These are phyloP conservation scores for Mycteria americana DNA, from an alignment of 2,797 vertebrate species.

Conservation along the genomic window DNA sequence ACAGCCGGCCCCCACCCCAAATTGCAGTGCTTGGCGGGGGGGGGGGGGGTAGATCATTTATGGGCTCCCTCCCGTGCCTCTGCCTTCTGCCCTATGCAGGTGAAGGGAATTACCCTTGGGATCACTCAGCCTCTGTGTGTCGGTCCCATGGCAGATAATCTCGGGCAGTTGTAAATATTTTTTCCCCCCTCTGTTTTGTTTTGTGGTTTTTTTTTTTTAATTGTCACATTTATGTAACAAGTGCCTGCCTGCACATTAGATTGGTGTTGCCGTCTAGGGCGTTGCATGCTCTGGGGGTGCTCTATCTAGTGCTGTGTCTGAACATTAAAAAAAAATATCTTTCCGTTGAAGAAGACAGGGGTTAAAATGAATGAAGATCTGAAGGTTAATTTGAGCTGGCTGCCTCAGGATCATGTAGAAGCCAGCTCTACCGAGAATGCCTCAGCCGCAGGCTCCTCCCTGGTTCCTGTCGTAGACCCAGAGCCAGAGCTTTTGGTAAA, in stretches of 20 bases:
- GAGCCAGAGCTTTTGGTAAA: constrained; percentile 87
- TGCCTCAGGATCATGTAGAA: constrained; percentile 85
- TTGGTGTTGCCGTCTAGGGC: neutral
- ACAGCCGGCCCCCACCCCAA: neutral
- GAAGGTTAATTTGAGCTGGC: constrained; percentile 88
- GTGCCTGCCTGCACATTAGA: neutral
- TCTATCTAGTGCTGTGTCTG: constrained; percentile 14
- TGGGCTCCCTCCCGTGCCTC: neutral
- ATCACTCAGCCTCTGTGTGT: neutral
- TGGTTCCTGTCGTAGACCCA: constrained; percentile 73
- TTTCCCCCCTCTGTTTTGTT: neutral
- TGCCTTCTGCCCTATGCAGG: neutral
- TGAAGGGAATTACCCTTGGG: neutral
- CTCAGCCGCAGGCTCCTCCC: constrained; percentile 79
- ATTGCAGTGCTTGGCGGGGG: neutral
- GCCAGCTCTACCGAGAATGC: constrained; percentile 84
- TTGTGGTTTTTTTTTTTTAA: neutral
- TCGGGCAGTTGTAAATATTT: neutral
- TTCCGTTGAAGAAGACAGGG: constrained; percentile 80
- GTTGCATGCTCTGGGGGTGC: constrained; percentile 62
- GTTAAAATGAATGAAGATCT: constrained; percentile 94
- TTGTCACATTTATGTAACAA: constrained; percentile 58
- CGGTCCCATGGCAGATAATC: neutral
- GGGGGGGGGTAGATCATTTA: fast-evolving
- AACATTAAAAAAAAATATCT: constrained; percentile 75